Percentiles rank a stretch among this genome's conserved stretches.
These are phyloP conservation scores for Ichneumoninae sp. DNA, from an alignment of 2,888 invertebrate genomes.

Conservation along the genomic window DNA sequence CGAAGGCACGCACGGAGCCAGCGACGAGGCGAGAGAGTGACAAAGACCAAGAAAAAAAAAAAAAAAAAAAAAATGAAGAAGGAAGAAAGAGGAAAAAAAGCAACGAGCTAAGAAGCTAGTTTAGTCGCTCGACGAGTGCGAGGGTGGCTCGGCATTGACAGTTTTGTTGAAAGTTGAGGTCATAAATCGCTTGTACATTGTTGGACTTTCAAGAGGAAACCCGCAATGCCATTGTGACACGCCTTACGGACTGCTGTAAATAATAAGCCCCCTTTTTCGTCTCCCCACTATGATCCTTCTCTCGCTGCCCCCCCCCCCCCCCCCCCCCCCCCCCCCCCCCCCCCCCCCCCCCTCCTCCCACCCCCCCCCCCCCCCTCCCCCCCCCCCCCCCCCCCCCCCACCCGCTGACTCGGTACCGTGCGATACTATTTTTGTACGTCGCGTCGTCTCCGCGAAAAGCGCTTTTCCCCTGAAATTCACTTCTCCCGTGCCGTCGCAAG, in stretches of 20 bases:
- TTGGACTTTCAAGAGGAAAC: conserved; percentile 84
- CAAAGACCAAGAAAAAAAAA: conserved; percentile 65
- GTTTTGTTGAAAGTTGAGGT: conserved; percentile 83
- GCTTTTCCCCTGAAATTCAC: neutral
- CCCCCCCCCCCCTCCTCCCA: conserved; percentile 33
- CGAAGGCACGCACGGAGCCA: neutral
- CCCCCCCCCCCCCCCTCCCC: conserved; percentile 7
- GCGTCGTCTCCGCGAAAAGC: conserved; percentile 19
- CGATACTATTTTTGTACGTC: conserved; percentile 54
- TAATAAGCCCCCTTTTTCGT: conserved; percentile 76
- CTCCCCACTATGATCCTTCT: conserved; percentile 31
- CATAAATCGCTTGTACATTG: conserved; percentile 83
- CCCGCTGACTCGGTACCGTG: conserved; percentile 39
- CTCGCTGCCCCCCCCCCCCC: neutral
- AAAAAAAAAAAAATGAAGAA: conserved; percentile 19
- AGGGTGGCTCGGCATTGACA: conserved; percentile 79
- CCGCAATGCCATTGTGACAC: conserved; percentile 84
- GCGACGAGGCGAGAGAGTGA: neutral
- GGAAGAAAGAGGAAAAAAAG: conserved; percentile 33
- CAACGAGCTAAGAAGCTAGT: conserved; percentile 58
- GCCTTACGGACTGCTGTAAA: conserved; percentile 82
- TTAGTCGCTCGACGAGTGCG: conserved; percentile 61
- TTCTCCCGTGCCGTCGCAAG: neutral
- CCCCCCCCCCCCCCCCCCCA: neutral
- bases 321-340: conserved; percentile 41